Evolutionary conservation across 2,888 invertebrate species (phyloP).

Genomic region (Lithophane leautieri): DNA sequence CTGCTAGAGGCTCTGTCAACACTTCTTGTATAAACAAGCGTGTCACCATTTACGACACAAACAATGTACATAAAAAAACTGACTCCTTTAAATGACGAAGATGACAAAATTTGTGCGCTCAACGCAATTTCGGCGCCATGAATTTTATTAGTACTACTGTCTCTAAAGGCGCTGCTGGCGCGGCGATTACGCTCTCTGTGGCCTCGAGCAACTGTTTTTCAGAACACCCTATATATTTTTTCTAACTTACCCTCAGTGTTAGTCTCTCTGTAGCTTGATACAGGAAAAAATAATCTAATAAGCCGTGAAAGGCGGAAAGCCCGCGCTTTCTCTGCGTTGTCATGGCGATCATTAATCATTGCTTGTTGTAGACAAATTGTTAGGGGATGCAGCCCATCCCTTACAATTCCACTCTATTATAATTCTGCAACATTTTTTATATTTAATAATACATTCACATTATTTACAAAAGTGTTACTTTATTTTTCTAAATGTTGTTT

Average conservation of each 20-base stretch:
- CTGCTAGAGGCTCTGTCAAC: background rate
- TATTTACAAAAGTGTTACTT: background rate
- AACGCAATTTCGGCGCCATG: background rate
- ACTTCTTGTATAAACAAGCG: background rate
- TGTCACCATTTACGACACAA: background rate
- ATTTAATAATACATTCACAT: background rate
- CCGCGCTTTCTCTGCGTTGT: constrained; percentile 11
- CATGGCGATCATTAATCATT: constrained; percentile 53
- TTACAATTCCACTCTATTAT: constrained; percentile 7
- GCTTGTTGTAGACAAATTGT: constrained; percentile 49
- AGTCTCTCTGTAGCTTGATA: background rate
- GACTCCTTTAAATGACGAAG: no score
- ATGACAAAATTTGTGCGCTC: background rate
- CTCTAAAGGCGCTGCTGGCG: background rate
- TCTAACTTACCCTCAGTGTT: background rate
- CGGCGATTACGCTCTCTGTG: background rate
- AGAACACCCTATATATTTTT: background rate
- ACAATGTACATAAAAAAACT: no score
- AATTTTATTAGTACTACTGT: background rate
- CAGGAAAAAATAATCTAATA: constrained; percentile 33
- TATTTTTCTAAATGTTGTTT: background rate
- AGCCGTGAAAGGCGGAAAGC: constrained; percentile 26
- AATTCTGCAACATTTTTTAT: constrained; percentile 4
- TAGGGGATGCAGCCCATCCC: constrained; percentile 17
- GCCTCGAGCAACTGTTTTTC: background rate